Evolutionary conservation across 2,888 invertebrate species (phyloP).

Genomic region (Kryphioiulus occultus): DNA sequence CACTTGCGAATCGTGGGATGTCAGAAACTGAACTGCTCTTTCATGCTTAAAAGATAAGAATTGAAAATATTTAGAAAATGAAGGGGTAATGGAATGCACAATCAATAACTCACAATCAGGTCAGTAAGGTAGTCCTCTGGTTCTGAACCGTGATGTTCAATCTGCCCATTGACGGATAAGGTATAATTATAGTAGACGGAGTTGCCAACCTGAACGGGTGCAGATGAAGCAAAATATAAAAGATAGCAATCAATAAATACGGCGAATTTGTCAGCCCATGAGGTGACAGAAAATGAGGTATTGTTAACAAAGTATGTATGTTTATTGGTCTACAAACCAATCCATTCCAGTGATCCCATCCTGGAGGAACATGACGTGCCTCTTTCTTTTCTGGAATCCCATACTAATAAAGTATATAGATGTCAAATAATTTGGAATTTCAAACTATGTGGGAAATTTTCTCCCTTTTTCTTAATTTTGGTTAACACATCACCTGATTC

Average conservation of each 20-base stretch:
- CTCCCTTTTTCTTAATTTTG: no score
- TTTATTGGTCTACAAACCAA: constrained; percentile 64
- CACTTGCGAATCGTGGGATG: constrained; percentile 54
- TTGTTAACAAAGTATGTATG: no score
- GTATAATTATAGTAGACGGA: constrained; percentile 92
- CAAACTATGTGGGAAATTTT: no score
- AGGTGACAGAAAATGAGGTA: no score
- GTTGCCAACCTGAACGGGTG: constrained; percentile 82
- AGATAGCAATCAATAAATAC: no score
- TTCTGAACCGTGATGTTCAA: constrained; percentile 69
- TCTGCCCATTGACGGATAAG: constrained; percentile 79
- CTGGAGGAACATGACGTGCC: constrained; percentile 74
- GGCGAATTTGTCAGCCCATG: no score
- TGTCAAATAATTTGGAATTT: constrained; percentile 7
- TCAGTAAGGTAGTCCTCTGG: constrained; percentile 80
- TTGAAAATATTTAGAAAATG: no score
- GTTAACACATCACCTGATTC: constrained; percentile 72
- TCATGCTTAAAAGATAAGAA: background rate
- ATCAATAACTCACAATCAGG: constrained; percentile 73
- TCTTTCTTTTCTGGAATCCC: constrained; percentile 68
- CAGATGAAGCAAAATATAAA: no score
- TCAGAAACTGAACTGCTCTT: constrained; percentile 53
- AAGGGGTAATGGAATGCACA: background rate
- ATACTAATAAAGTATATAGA: constrained; percentile 67
- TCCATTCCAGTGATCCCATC: constrained; percentile 88